Conservation (phyloP, 2,888 invertebrate genomes). For the Abrostola tripartita region DNA sequence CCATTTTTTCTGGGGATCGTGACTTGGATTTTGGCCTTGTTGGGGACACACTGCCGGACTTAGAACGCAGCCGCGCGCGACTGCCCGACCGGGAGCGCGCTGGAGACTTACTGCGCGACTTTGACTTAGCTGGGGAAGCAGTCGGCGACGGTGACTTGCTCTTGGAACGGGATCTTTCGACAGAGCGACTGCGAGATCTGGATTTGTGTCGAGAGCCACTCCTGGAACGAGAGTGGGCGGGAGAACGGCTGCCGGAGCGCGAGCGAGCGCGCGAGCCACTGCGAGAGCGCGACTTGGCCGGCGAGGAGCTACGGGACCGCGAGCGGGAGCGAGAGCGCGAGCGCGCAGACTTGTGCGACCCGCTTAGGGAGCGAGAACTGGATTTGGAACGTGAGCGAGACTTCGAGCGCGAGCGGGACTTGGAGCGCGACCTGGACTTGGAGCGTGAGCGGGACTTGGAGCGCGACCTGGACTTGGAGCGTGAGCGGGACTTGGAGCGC, state of each 20-base stretch:
- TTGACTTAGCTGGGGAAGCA: constrained; percentile 2
- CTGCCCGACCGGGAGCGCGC: constrained; percentile 6
- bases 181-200: constrained; percentile 26
- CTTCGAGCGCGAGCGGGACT: constrained; percentile 28
- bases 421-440: constrained; percentile 18
- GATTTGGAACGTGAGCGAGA: constrained; percentile 52
- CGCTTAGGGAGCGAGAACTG: constrained; percentile 55
- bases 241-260: constrained; percentile 23
- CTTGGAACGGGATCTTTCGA: neutral
- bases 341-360: constrained; percentile 13
- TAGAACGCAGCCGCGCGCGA: constrained; percentile 30
- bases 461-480: constrained; percentile 17
- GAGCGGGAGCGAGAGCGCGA: constrained; percentile 21
- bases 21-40: constrained; percentile 33
- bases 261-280: constrained; percentile 31
- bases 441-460: constrained; percentile 28
- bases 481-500: constrained; percentile 41
- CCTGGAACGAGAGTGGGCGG: constrained; percentile 29
- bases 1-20: constrained; percentile 62
- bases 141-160: constrained; percentile 9
- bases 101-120: constrained; percentile 5
- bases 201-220: constrained; percentile 54
- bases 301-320: constrained; percentile 37
- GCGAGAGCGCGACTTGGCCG: constrained; percentile 12
- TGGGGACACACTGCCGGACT: constrained; percentile 26